A percentile compares a stretch with the other conserved stretches of the same genome.
Conservation (phyloP, 53 echinoderm and acorn worm species). For the Echinometra lucunter region DNA sequence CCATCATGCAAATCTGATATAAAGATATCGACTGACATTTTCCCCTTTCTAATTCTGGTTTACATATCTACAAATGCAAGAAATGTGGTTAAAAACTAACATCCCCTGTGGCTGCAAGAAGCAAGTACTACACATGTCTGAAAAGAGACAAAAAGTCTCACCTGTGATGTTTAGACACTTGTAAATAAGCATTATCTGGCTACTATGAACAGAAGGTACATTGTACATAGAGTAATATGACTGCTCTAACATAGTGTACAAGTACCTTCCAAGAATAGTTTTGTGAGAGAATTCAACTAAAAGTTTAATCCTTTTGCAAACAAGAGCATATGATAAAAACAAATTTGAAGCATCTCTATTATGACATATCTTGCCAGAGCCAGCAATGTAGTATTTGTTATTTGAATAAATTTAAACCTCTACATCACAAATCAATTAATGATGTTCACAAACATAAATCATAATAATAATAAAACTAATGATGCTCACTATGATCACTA, state of each 20-base stretch:
- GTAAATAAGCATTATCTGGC: background rate
- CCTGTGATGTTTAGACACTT: background rate
- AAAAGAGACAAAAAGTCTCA: background rate
- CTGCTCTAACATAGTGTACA: background rate
- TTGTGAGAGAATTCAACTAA: background rate
- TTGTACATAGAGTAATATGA: too few relatives aligned
- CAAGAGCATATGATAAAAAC: background rate
- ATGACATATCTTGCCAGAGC: background rate
- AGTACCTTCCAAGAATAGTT: background rate
- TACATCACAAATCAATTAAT: too few relatives aligned
- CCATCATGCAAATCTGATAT: slow-evolving; percentile 21
- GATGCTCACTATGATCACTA: too few relatives aligned
- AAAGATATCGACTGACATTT: background rate
- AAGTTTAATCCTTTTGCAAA: background rate
- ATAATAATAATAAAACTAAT: too few relatives aligned
- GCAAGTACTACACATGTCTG: background rate
- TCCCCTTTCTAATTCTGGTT: background rate
- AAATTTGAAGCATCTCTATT: background rate
- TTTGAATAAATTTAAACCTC: too few relatives aligned
- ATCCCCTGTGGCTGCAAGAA: background rate
- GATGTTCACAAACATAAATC: too few relatives aligned
- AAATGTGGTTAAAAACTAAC: background rate
- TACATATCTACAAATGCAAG: background rate
- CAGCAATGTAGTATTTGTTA: too few relatives aligned
- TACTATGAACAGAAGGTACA: background rate